Base-by-base conservation (phyloP, 2,888 invertebrate genomes). In the Baronia brevicornis region DNA sequence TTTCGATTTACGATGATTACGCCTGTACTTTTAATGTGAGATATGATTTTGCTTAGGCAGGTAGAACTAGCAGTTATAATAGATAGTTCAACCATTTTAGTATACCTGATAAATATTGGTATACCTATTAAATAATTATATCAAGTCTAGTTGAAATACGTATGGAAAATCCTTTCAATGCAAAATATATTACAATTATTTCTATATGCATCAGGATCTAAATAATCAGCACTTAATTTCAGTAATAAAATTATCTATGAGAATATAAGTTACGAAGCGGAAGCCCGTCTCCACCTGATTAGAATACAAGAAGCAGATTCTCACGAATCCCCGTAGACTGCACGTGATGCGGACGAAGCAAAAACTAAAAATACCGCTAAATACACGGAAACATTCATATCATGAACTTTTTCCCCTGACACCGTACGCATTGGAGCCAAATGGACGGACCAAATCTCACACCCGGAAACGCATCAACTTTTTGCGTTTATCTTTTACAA, bases 361-460 rank as follows among this genome's bases (percentile, higher is more conserved):
- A 56, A 56, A 56, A 53, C 50, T 14, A 60, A 63, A 68, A 63
- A 65, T 52, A 60, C 67, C 61, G 69, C 61, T 66, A 60, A 40
- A 43, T 50, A 51, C 58, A 53, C 60, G 64, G 65, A 65, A 64
- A 61, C 48, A 49, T 48, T 44, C 44, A 46, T 38, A 39, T 46
- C 48, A 46, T 29, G n/a, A 15, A 33, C 25, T 61, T 59, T 62
- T 57, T 35, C 39, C 39, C 8, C 10, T 11, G 15, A 38, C 48
- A 49, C 61, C 63, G 66, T 72, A 73, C 66, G 67, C 66, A 60
- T 60, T 60, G 22, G 15, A 26, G 17, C 67, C 65, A 68, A 78
- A 75, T 69, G 72, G 60, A 60, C 51, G 62, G 54, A 60, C 64
- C 74, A 73, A 71, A 78, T 75, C 78, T 79, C 67, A 78, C 77